These are phyloP conservation scores for Stomatorhinus walkeri DNA, from an alignment of 2,797 vertebrate species.

Conservation along the genomic window DNA sequence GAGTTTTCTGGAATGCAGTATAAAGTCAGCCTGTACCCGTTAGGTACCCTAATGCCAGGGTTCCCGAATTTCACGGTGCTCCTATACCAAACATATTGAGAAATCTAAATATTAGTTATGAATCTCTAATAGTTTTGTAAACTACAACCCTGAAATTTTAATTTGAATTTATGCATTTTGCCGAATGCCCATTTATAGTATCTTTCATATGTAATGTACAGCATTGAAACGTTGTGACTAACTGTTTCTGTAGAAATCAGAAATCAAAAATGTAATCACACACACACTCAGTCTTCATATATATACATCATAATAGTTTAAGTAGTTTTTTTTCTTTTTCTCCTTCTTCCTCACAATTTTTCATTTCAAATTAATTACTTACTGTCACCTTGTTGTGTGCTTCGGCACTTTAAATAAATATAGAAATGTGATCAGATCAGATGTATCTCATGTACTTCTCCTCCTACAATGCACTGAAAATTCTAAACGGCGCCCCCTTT, in stretches of 20 bases:
- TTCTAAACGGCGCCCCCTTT: too few species aligned
- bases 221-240: too few species aligned
- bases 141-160: too few species aligned
- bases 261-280: too few species aligned
- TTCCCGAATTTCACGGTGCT: neutral
- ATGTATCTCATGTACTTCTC: neutral
- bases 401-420: neutral
- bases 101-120: too few species aligned
- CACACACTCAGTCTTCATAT: neutral
- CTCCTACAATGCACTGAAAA: neutral
- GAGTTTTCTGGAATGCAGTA: neutral
- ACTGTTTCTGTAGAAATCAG: too few species aligned
- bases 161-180: too few species aligned
- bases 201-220: too few species aligned
- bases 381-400: neutral
- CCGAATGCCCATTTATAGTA: too few species aligned
- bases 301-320: neutral
- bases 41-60: neutral
- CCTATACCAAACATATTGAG: too few species aligned
- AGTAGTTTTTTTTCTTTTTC: neutral
- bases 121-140: too few species aligned
- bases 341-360: neutral
- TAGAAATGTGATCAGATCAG: neutral
- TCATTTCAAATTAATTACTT: neutral
- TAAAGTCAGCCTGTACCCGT: neutral